A percentile compares a stretch with the other conserved stretches of the same genome.
These are phyloP conservation scores for Lathamus discolor DNA, from an alignment of 2,113 vertebrate species.

Conservation along the genomic window DNA sequence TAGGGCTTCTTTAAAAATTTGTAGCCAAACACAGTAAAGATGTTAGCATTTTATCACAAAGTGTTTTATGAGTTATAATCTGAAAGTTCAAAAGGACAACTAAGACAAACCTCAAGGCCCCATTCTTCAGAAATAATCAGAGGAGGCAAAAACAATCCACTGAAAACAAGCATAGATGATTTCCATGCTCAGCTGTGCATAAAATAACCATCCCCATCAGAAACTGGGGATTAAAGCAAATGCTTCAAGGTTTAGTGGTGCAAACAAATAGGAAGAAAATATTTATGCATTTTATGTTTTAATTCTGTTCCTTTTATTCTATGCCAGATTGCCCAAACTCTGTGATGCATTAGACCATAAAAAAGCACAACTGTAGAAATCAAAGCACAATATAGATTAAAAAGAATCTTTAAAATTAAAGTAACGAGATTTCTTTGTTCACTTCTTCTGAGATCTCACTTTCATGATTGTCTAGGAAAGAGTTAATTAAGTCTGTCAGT, in stretches of 20 bases:
- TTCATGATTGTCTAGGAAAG: not conserved
- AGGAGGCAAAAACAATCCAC: not conserved
- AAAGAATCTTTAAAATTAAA: not conserved
- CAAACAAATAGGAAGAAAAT: constrained; percentile 31
- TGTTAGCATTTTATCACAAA: not conserved
- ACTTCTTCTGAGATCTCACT: not conserved
- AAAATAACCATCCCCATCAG: constrained; percentile 42
- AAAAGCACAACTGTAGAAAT: constrained; percentile 42
- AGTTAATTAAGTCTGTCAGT: constrained; percentile 30
- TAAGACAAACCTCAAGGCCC: not conserved
- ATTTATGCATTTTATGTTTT: constrained; percentile 25
- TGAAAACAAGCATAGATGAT: not conserved
- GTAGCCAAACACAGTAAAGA: not conserved
- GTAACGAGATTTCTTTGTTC: constrained; percentile 4
- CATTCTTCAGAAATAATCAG: constrained; percentile 19
- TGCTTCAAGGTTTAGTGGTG: constrained; percentile 18
- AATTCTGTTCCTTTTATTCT: constrained; percentile 51
- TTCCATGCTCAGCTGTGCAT: not conserved
- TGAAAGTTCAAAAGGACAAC: constrained; percentile 15
- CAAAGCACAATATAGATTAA: not conserved
- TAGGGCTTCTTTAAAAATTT: not conserved
- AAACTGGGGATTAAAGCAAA: constrained; percentile 20
- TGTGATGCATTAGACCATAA: not conserved
- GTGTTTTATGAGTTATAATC: not conserved
- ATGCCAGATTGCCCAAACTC: not conserved